Base-by-base conservation (phyloP, 1,140 invertebrate species). In the Harlomillsia oculata region DNA sequence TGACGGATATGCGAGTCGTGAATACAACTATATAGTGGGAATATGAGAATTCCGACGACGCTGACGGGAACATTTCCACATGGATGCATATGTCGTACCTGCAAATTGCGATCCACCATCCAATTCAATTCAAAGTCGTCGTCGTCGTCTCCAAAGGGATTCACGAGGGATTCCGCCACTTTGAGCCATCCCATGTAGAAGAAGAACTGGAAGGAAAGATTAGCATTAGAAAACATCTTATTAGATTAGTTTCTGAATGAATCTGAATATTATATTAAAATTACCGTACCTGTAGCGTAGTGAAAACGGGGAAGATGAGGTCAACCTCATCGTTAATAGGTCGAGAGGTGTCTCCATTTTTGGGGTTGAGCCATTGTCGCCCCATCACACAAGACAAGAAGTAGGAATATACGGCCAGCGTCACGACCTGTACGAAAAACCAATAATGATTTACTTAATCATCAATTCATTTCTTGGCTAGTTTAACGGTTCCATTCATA, bases 171-270 rank as follows among this genome's bases (percentile, higher is more conserved):
- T 70, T 90, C 87, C 1, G 86, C 86, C 29, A 89, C 85, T 76
- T 92, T 92, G 23, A 92, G 72, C 88, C 88, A 92, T n/a, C 88
- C 89, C 79, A 91, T 85, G 67, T 90, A 92, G 72, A 88, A 87
- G 68, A 85, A 70, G 66, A 89, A 89, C 66, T 87, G 67, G 6
- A 68, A 71, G 62, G 2, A 23, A 40, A 14, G 43, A 26, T 14
- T 5, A 28, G 14, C 28, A 32, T 11, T 11, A 45, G 11, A 5
- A 46, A 54, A 23, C 87, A 91, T 14, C 88, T 88, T 79, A 91
- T 85, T 67, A 90, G 91, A 72, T 87, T n/a, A n/a, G n/a, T n/a
- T n/a, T 41, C 11, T 20, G 11, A 20, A n/a, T 16, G n/a, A 28
- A 5, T 23, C 45, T 39, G 23, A 43, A n/a, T 11, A n/a, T 20